These are phyloP conservation scores for Ligdia adustata DNA, from an alignment of 2,888 invertebrate species.

Conservation along the genomic window DNA sequence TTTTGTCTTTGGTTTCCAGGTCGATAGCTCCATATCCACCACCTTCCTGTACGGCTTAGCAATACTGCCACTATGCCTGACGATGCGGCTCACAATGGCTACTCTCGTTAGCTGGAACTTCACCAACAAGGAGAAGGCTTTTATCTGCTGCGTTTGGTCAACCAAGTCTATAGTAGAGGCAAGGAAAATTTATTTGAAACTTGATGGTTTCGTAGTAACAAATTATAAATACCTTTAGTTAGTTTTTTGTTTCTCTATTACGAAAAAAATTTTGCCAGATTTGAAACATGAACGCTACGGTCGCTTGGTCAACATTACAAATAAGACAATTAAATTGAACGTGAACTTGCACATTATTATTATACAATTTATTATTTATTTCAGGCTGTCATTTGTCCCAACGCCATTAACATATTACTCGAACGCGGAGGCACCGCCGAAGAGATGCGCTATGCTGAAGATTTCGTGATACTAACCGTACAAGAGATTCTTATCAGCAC, in stretches of 20 bases:
- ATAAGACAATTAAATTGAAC: too few relatives aligned
- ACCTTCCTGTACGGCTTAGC: conserved; percentile 66
- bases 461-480: conserved; percentile 57
- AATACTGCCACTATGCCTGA: conserved; percentile 60
- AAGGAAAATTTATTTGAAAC: conserved; percentile 20
- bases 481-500: conserved; percentile 71
- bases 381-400: conserved; percentile 84
- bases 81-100: conserved; percentile 55
- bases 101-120: conserved; percentile 72
- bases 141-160: conserved; percentile 87
- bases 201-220: too few relatives aligned
- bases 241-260: too few relatives aligned
- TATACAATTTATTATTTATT: too few relatives aligned
- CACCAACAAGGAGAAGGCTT: conserved; percentile 83
- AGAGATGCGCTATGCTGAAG: conserved; percentile 58
- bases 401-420: conserved; percentile 75
- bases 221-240: too few relatives aligned
- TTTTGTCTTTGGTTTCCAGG: conserved; percentile 51
- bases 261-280: too few relatives aligned
- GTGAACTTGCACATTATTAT: too few relatives aligned
- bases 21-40: conserved; percentile 49
- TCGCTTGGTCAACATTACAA: too few relatives aligned
- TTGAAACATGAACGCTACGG: too few relatives aligned
- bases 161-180: conserved; percentile 90
- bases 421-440: conserved; percentile 37